Evolutionary conservation across 2,888 invertebrate species (phyloP).

Genomic region (Macrosoma leucophasiata): DNA sequence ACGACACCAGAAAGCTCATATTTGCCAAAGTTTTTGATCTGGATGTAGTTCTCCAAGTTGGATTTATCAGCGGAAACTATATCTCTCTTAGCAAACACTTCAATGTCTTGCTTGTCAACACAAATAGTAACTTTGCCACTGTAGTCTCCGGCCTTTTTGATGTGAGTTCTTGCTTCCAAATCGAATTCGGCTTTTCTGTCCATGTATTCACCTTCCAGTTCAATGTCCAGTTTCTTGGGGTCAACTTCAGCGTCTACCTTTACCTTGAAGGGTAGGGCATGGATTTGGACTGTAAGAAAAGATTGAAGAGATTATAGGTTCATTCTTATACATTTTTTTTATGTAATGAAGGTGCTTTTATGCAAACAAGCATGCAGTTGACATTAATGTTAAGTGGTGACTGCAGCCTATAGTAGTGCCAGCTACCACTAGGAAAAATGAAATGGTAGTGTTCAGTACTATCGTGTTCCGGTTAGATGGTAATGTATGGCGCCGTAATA

Average conservation of each 20-base stretch:
- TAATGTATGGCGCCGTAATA: too few relatives aligned
- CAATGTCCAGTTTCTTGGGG: slow-evolving; percentile 72
- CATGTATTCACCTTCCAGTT: slow-evolving; percentile 73
- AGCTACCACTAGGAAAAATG: too few relatives aligned
- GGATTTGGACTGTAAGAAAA: slow-evolving; percentile 65
- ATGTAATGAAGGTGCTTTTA: too few relatives aligned
- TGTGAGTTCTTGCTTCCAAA: slow-evolving; percentile 69
- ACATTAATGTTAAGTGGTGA: too few relatives aligned
- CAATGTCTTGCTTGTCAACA: slow-evolving; percentile 47
- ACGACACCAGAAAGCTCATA: slow-evolving; percentile 78
- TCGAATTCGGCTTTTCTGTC: slow-evolving; percentile 78
- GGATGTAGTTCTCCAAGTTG: slow-evolving; percentile 76
- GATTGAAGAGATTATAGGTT: slow-evolving; percentile 1
- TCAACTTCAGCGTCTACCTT: slow-evolving; percentile 75
- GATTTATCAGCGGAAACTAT: slow-evolving; percentile 74
- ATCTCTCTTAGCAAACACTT: slow-evolving; percentile 74
- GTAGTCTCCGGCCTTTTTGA: slow-evolving; percentile 61
- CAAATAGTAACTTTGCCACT: slow-evolving; percentile 46
- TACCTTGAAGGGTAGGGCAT: slow-evolving; percentile 62
- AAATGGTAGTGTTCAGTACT: too few relatives aligned
- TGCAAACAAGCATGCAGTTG: too few relatives aligned
- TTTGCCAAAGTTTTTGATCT: slow-evolving; percentile 76
- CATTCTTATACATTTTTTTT: too few relatives aligned
- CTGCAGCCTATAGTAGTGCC: too few relatives aligned
- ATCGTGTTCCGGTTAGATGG: too few relatives aligned